Evolutionary conservation across 2,888 invertebrate species (phyloP).

Genomic region (Hypena proboscidalis): DNA sequence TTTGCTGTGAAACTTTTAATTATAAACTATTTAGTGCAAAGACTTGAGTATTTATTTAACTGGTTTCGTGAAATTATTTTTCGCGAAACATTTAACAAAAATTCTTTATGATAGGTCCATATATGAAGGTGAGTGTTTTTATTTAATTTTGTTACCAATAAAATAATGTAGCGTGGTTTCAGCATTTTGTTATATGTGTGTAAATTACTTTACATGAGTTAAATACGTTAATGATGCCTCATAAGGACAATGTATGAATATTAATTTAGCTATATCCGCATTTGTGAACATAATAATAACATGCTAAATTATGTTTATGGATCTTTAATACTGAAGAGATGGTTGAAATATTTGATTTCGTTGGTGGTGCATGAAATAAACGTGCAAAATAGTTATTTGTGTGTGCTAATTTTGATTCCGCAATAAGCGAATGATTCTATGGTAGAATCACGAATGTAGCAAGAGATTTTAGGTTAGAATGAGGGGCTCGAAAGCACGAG

Average conservation of each 20-base stretch:
- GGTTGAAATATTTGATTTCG: no score
- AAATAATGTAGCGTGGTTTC: no score
- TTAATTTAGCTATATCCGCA: constrained; percentile 5
- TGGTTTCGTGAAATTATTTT: constrained; percentile 80
- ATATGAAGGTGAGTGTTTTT: constrained; percentile 80
- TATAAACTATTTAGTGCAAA: constrained; percentile 45
- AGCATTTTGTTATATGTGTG: constrained; percentile 17
- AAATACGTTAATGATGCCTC: no score
- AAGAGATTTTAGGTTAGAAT: no score
- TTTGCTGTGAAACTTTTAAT: constrained; percentile 70
- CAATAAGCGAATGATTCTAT: no score
- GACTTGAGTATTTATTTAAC: constrained; percentile 41
- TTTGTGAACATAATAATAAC: not conserved
- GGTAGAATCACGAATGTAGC: no score
- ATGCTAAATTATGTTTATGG: constrained; percentile 1
- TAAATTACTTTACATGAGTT: constrained; percentile 8
- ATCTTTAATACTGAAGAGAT: no score
- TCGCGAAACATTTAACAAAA: constrained; percentile 75
- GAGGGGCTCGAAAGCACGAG: no score
- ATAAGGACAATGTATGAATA: constrained; percentile 14
- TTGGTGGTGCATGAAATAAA: no score
- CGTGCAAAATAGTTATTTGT: no score
- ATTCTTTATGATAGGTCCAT: constrained; percentile 84
- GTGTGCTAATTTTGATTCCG: no score
- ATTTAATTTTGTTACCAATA: constrained; percentile 41